phyloP scores from a whole-genome alignment of 1,140 invertebrate species.

The Drosophila dunni region DNA sequence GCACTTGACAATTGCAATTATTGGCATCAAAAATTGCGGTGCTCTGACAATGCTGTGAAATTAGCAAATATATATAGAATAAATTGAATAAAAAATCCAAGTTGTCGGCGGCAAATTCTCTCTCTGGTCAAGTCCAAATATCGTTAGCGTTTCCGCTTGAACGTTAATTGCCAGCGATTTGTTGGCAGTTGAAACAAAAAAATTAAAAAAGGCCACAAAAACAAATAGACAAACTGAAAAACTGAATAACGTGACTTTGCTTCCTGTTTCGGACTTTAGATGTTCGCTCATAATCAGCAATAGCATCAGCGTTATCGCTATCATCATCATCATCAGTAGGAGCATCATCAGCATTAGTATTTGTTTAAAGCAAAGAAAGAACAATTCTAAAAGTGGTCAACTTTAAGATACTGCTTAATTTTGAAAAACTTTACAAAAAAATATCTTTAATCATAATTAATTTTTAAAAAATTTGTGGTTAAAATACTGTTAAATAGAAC shows the following conservation, averaged over 20 bases:
- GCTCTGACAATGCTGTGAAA: conserved; percentile 19
- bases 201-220: conserved; percentile 27
- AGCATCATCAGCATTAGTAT: conserved; percentile 39
- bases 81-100: conserved; percentile 1
- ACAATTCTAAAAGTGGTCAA: background rate
- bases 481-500: too few species aligned
- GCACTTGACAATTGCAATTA: conserved; percentile 53
- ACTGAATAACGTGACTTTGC: conserved; percentile 45
- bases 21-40: conserved; percentile 2
- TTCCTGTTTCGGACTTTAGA: conserved; percentile 61
- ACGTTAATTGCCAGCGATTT: conserved; percentile 29
- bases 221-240: conserved; percentile 37
- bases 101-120: conserved; percentile 1
- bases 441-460: too few species aligned
- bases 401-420: background rate
- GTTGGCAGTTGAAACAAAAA: conserved; percentile 2
- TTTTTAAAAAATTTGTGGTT: too few species aligned
- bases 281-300: conserved; percentile 40
- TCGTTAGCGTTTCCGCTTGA: conserved; percentile 7
- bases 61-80: conserved; percentile 2
- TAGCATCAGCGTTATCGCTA: conserved; percentile 45
- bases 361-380: background rate
- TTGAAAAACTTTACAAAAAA: too few species aligned
- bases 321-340: conserved; percentile 40
- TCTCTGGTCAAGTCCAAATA: conserved; percentile 4